A percentile compares a stretch with the other conserved stretches of the same genome.
phyloP scores from a whole-genome alignment of 2,113 vertebrate genomes.

The Porphyrio hochstetteri region DNA sequence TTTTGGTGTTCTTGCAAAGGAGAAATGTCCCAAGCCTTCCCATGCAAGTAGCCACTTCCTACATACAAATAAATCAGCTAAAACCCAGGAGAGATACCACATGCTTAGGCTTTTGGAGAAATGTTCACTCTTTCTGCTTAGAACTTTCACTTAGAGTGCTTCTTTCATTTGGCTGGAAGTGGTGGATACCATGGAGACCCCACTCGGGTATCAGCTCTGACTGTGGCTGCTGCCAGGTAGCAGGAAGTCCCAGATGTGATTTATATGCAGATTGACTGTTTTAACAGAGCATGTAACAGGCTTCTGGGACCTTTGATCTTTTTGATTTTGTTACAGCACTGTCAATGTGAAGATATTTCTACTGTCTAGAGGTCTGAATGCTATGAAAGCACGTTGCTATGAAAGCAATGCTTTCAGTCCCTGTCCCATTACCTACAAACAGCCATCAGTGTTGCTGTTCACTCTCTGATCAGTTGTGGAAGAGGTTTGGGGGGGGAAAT shows the following conservation, averaged over 20 bases:
- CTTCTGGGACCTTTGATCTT: not conserved
- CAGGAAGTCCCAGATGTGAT: not conserved
- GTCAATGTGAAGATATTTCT: not conserved
- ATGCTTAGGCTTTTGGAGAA: not conserved
- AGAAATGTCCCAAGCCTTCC: not conserved
- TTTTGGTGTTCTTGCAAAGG: not conserved
- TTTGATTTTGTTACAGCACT: not conserved
- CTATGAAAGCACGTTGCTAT: not conserved
- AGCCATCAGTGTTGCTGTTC: not conserved
- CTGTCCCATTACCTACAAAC: not conserved
- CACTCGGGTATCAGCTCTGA: not conserved
- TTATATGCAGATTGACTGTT: not conserved
- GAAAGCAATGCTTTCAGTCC: not conserved
- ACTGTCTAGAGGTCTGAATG: not conserved
- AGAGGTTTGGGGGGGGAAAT: not conserved
- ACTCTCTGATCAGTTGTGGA: not conserved
- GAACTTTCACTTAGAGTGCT: not conserved
- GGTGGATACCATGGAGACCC: not conserved
- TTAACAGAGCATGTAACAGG: not conserved
- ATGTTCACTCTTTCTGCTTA: not conserved
- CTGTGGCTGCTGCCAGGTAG: not conserved
- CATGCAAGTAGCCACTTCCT: not conserved
- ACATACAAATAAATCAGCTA: not conserved
- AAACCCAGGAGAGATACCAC: not conserved
- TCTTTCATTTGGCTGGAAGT: not conserved